Percentiles rank a stretch among this genome's conserved stretches.
phyloP scores from a whole-genome alignment of 2,888 invertebrate genomes.

The Cheilosia vulpina region DNA sequence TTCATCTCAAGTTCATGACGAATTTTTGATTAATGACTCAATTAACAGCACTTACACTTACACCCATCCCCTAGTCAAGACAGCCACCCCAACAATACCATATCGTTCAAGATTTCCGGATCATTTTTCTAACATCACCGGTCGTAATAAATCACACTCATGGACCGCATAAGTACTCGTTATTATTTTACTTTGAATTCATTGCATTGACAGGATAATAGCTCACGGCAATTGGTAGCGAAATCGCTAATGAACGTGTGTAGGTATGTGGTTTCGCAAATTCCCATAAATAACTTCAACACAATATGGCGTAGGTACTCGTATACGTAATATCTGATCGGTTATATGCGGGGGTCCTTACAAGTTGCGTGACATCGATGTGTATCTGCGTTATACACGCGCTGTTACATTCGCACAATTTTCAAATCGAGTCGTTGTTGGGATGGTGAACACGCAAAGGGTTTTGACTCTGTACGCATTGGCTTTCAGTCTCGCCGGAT shows the following conservation, averaged over 20 bases:
- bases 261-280: background rate
- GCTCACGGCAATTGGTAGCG: slow-evolving; percentile 19
- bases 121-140: background rate
- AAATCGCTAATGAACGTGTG: slow-evolving; percentile 13
- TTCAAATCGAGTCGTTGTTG: background rate
- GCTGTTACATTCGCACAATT: slow-evolving; percentile 28
- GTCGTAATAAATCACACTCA: slow-evolving; percentile 35
- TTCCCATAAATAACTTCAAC: slow-evolving; percentile 21
- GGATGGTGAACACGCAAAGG: slow-evolving; percentile 29
- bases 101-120: background rate
- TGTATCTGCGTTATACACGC: background rate
- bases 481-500: background rate
- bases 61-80: background rate
- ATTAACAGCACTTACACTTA: slow-evolving; percentile 1
- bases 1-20: slow-evolving; percentile 15
- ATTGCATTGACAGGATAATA: slow-evolving; percentile 47
- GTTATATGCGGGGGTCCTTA: slow-evolving; percentile 11
- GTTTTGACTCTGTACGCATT: background rate
- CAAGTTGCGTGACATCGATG: slow-evolving; percentile 22
- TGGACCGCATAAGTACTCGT: slow-evolving; percentile 9
- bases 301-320: background rate
- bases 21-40: slow-evolving; percentile 55
- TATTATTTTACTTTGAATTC: slow-evolving; percentile 37
- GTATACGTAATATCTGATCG: slow-evolving; percentile 14
- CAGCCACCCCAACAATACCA: background rate